phyloP scores from a whole-genome alignment of 2,888 invertebrate species.

The Danaus chrysippus region DNA sequence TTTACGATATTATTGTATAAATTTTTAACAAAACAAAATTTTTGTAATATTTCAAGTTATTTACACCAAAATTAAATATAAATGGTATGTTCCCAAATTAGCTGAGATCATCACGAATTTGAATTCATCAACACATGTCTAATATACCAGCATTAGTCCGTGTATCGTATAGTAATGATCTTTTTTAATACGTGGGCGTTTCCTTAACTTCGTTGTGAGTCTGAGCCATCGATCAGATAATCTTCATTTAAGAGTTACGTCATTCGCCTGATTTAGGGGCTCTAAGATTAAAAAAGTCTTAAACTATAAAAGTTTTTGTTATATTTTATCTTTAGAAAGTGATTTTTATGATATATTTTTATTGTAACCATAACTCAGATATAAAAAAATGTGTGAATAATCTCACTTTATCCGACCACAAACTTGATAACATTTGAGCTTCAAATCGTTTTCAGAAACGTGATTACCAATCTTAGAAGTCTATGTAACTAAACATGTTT shows the following conservation, averaged over 20 bases:
- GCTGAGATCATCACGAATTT: slow-evolving; percentile 15
- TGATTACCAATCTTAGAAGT: background rate
- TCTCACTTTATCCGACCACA: too few relatives aligned
- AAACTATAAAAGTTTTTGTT: background rate
- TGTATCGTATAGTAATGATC: slow-evolving; percentile 33
- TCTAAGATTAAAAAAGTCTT: slow-evolving; percentile 4
- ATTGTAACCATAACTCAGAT: too few relatives aligned
- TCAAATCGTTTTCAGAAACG: too few relatives aligned
- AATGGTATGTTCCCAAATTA: slow-evolving; percentile 16
- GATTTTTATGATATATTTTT: too few relatives aligned
- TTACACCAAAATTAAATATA: too few relatives aligned
- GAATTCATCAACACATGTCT: slow-evolving; percentile 22
- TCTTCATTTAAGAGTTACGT: slow-evolving; percentile 35
- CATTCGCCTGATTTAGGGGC: slow-evolving; percentile 31
- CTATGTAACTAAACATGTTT: background rate
- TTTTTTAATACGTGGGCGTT: slow-evolving; percentile 43
- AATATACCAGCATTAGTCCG: slow-evolving; percentile 27
- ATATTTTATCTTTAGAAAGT: too few relatives aligned
- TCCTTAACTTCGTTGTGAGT: slow-evolving; percentile 32
- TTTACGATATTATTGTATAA: too few relatives aligned
- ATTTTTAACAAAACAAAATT: too few relatives aligned
- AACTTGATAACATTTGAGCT: too few relatives aligned
- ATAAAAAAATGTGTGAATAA: too few relatives aligned
- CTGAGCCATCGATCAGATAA: slow-evolving; percentile 39
- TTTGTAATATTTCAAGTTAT: too few relatives aligned